These are phyloP conservation scores for Platyscapa corneri DNA, from an alignment of 1,140 invertebrate species.

Conservation along the genomic window DNA sequence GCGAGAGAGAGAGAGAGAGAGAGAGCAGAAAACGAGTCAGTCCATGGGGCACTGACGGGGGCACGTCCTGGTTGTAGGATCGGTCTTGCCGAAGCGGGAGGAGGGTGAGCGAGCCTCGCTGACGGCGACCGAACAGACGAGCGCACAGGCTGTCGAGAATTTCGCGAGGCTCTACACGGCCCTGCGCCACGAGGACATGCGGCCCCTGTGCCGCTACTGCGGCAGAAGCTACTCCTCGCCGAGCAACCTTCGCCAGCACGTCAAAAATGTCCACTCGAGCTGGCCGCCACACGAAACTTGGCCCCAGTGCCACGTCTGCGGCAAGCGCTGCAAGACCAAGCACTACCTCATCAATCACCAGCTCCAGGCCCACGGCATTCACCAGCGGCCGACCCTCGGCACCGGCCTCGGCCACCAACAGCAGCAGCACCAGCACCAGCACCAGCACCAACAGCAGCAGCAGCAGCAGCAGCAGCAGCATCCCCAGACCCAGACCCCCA, in stretches of 20 bases:
- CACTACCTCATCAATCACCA: slow-evolving; percentile 86
- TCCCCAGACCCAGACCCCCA: too few species aligned
- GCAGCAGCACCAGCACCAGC: slow-evolving; percentile 55
- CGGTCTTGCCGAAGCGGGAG: slow-evolving; percentile 71
- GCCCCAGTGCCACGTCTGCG: slow-evolving; percentile 82
- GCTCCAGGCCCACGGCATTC: slow-evolving; percentile 82
- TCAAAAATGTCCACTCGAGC: slow-evolving; percentile 83
- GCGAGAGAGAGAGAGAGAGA: slow-evolving; percentile 44
- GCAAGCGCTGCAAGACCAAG: slow-evolving; percentile 84
- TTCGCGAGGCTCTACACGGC: slow-evolving; percentile 71
- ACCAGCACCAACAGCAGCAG: slow-evolving; percentile 58
- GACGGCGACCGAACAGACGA: slow-evolving; percentile 17
- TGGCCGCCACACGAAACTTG: slow-evolving; percentile 81
- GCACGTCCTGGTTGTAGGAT: slow-evolving; percentile 75
- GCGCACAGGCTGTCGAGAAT: slow-evolving; percentile 62
- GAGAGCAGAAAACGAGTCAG: slow-evolving; percentile 21
- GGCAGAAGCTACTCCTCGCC: slow-evolving; percentile 81
- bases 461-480: slow-evolving; percentile 54
- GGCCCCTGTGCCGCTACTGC: slow-evolving; percentile 81
- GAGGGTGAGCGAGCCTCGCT: slow-evolving; percentile 58
- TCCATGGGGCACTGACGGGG: slow-evolving; percentile 64
- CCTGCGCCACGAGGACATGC: slow-evolving; percentile 67
- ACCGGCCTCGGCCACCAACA: slow-evolving; percentile 52
- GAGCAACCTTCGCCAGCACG: slow-evolving; percentile 82
- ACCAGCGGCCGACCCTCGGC: slow-evolving; percentile 73